Conservation (phyloP, 2,797 vertebrate species). For the Coendou prehensilis region DNA sequence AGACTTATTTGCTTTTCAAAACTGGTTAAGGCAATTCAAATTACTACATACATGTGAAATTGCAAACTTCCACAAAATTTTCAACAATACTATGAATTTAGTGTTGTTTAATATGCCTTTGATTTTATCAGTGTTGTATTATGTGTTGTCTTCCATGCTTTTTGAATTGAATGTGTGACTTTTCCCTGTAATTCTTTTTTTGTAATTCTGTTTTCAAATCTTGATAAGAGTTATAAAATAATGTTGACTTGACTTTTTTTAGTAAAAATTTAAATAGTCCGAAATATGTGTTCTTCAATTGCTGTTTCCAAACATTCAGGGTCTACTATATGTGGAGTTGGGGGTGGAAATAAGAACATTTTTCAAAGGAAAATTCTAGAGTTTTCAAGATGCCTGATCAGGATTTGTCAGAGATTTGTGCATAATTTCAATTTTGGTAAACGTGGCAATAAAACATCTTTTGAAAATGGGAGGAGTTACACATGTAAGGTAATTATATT, state of each 20-base stretch:
- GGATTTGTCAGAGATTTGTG: not conserved
- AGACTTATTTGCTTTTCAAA: not conserved
- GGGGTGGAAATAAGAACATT: not conserved
- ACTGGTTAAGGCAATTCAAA: not conserved
- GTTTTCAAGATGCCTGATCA: not conserved
- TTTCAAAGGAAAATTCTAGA: slow-evolving; percentile 2
- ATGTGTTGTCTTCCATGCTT: not conserved
- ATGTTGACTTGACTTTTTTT: slow-evolving; percentile 2
- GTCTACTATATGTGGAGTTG: not conserved
- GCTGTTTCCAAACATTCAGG: not conserved
- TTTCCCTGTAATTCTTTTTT: not conserved
- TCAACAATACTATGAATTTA: not conserved
- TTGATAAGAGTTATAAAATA: slow-evolving; percentile 5
- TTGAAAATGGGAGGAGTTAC: not conserved
- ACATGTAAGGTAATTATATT: not conserved
- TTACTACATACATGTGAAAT: not conserved
- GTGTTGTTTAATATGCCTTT: slow-evolving; percentile 2
- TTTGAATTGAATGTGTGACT: slow-evolving; percentile 25
- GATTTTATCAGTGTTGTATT: slow-evolving; percentile 34
- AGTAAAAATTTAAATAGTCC: not conserved
- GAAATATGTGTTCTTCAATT: not conserved
- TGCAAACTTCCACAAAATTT: not conserved
- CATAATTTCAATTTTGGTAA: slow-evolving; percentile 39
- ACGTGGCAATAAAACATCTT: not conserved
- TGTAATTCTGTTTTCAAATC: slow-evolving; percentile 34